phyloP scores from a whole-genome alignment of 2,113 vertebrate genomes.

The Prionailurus bengalensis region DNA sequence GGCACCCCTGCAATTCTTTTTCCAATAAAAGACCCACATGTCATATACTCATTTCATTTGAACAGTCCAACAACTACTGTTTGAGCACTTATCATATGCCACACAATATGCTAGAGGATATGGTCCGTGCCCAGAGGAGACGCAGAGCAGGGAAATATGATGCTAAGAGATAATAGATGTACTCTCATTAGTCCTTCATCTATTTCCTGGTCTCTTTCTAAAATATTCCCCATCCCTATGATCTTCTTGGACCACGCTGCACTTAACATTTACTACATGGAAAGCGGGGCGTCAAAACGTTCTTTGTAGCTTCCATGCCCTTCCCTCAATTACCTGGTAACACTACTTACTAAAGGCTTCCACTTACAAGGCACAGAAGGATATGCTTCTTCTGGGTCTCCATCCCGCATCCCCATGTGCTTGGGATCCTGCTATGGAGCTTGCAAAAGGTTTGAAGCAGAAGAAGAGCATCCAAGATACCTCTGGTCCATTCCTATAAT shows the following conservation, averaged over 20 bases:
- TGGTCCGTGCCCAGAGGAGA: neutral
- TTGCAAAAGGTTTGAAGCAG: neutral
- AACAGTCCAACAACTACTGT: neutral
- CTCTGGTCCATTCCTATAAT: neutral
- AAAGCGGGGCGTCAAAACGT: neutral
- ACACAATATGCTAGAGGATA: neutral
- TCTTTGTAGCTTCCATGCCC: neutral
- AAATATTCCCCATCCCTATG: neutral
- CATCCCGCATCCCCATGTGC: neutral
- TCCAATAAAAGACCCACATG: neutral
- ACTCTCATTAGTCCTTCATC: neutral
- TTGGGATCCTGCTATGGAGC: neutral
- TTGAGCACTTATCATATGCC: neutral
- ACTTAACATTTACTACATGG: neutral
- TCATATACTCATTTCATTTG: neutral
- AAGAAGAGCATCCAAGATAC: neutral
- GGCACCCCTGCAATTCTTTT: neutral
- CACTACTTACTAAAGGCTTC: too few species aligned
- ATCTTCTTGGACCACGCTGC: neutral
- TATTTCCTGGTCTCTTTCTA: neutral
- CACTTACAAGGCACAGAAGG: neutral
- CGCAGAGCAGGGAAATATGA: neutral
- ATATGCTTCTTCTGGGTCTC: neutral
- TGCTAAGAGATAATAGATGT: neutral
- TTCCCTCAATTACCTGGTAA: neutral